Evolutionary conservation across 2,888 invertebrate genomes (phyloP).

Genomic region (Yponomeuta sedellus): DNA sequence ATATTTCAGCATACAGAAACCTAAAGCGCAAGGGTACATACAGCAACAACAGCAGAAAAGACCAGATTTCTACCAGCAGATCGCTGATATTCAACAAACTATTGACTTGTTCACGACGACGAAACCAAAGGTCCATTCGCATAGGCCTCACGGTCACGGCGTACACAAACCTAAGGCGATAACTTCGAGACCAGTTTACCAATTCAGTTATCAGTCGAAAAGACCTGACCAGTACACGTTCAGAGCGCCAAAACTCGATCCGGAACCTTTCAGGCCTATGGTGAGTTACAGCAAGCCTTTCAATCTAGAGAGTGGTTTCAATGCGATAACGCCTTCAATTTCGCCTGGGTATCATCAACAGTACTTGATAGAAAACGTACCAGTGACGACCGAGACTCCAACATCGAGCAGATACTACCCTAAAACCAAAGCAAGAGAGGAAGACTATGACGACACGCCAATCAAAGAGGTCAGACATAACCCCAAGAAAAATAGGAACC

Average conservation of each 20-base stretch:
- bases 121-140: constrained; percentile 68
- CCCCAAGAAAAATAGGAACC: constrained; percentile 49
- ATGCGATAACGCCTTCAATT: constrained; percentile 58
- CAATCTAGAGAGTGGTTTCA: constrained; percentile 61
- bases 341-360: constrained; percentile 60
- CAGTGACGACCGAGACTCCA: constrained; percentile 71
- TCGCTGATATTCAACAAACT: constrained; percentile 80
- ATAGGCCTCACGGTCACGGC: constrained; percentile 40
- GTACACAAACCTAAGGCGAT: constrained; percentile 67
- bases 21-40: constrained; percentile 53
- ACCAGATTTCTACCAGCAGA: constrained; percentile 79
- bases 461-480: constrained; percentile 40
- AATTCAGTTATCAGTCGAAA: constrained; percentile 83
- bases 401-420: constrained; percentile 68
- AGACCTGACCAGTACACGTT: constrained; percentile 65
- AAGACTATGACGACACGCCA: constrained; percentile 60
- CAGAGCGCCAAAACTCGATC: constrained; percentile 72
- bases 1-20: constrained; percentile 71
- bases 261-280: constrained; percentile 80
- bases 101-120: constrained; percentile 78
- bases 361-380: constrained; percentile 63
- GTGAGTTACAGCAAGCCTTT: constrained; percentile 75
- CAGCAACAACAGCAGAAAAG: constrained; percentile 51
- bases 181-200: constrained; percentile 80
- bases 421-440: constrained; percentile 62